A percentile compares a stretch with the other conserved stretches of the same genome.
Evolutionary conservation across 2,888 invertebrate genomes (phyloP).

Genomic region (Scaptomyza caliginosa): DNA sequence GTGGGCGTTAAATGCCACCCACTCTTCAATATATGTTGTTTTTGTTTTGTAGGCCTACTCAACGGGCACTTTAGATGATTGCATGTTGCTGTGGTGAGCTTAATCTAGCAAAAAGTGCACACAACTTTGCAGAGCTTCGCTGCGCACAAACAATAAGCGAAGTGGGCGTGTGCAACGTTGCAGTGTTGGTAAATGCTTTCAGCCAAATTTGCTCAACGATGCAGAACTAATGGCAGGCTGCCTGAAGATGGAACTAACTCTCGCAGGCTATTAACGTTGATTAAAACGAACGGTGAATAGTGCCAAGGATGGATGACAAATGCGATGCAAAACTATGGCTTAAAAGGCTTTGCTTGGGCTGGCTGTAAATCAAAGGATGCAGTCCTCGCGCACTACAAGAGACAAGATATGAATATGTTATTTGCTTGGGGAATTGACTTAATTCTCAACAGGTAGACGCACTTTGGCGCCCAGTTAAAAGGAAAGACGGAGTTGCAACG

Average conservation of each 20-base stretch:
- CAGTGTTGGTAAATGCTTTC: slow-evolving; percentile 71
- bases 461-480: slow-evolving; percentile 63
- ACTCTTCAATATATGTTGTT: background rate
- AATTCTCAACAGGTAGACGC: slow-evolving; percentile 83
- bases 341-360: background rate
- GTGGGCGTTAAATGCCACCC: slow-evolving; percentile 17
- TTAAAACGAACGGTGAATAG: slow-evolving; percentile 53
- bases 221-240: slow-evolving; percentile 44
- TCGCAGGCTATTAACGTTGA: slow-evolving; percentile 64
- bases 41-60: background rate
- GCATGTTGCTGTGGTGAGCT: slow-evolving; percentile 44
- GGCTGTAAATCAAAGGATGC: slow-evolving; percentile 51
- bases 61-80: slow-evolving; percentile 69
- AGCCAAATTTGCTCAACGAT: slow-evolving; percentile 52
- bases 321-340: slow-evolving; percentile 17
- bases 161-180: slow-evolving; percentile 17
- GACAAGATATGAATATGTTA: slow-evolving; percentile 81
- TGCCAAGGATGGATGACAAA: slow-evolving; percentile 26
- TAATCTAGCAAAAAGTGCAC: slow-evolving; percentile 68
- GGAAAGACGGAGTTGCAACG: background rate
- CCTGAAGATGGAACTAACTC: slow-evolving; percentile 24
- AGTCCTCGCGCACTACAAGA: slow-evolving; percentile 17
- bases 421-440: slow-evolving; percentile 81
- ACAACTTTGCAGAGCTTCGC: slow-evolving; percentile 31
- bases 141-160: slow-evolving; percentile 63